These are phyloP conservation scores for Stegostoma tigrinum DNA, from an alignment of 2,113 vertebrate genomes.

Conservation along the genomic window DNA sequence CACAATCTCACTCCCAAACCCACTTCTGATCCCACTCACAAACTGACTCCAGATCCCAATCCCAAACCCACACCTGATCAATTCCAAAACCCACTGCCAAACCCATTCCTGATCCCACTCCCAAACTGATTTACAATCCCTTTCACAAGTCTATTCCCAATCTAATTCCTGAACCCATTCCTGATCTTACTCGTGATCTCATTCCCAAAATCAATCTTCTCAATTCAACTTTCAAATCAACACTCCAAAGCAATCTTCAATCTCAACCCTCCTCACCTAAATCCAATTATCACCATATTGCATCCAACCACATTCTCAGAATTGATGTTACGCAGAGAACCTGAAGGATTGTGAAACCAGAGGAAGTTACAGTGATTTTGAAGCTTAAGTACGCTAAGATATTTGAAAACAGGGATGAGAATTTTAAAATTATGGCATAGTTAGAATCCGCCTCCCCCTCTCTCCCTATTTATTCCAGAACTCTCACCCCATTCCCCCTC, in stretches of 20 bases:
- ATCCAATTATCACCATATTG: too few species aligned
- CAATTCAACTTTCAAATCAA: neutral
- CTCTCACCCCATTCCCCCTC: too few species aligned
- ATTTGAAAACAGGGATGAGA: neutral
- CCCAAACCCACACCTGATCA: too few species aligned
- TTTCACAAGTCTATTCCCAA: neutral
- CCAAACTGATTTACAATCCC: too few species aligned
- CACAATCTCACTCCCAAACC: neutral
- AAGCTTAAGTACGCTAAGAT: neutral
- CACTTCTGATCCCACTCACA: neutral
- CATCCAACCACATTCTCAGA: neutral
- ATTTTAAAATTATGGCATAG: neutral
- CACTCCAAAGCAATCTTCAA: neutral
- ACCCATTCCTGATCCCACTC: too few species aligned
- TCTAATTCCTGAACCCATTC: neutral
- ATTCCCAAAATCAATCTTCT: too few species aligned
- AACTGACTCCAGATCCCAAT: too few species aligned
- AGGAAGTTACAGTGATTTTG: neutral
- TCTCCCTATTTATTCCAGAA: too few species aligned
- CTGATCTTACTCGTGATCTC: too few species aligned
- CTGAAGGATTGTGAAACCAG: neutral
- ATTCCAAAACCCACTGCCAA: too few species aligned
- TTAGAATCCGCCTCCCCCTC: too few species aligned
- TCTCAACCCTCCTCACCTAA: neutral
- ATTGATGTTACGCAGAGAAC: neutral